These are phyloP conservation scores for Osmoderma eremita DNA, from an alignment of 2,888 invertebrate genomes.

Conservation along the genomic window DNA sequence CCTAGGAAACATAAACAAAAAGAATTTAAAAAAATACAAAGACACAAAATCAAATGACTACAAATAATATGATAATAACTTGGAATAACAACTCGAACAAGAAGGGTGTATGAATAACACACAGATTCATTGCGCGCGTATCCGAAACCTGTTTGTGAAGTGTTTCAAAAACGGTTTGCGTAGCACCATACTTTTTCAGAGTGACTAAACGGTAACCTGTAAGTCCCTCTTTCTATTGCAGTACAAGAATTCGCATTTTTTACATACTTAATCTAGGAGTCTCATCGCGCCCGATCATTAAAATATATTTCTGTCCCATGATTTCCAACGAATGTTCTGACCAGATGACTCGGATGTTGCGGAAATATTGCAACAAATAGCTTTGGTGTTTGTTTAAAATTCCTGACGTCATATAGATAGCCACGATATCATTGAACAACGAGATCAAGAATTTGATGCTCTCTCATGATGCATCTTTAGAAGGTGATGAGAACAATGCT, in stretches of 20 bases:
- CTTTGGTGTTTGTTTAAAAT: neutral
- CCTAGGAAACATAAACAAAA: too few relatives aligned
- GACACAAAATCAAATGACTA: too few relatives aligned
- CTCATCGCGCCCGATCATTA: neutral
- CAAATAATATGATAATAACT: too few relatives aligned
- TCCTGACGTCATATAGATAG: neutral
- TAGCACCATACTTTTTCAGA: neutral
- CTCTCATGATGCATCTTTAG: neutral
- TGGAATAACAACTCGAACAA: too few relatives aligned
- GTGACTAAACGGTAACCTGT: neutral
- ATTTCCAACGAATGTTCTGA: neutral
- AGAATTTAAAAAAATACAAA: too few relatives aligned
- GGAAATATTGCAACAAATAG: neutral
- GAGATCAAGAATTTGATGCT: neutral
- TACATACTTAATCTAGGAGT: neutral
- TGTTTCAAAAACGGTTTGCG: neutral
- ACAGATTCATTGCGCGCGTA: neutral
- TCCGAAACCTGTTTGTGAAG: neutral
- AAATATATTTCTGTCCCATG: neutral
- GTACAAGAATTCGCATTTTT: neutral
- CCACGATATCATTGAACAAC: neutral
- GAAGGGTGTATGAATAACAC: too few relatives aligned
- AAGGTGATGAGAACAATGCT: constrained; percentile 5
- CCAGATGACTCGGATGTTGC: neutral
- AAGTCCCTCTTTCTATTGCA: neutral